Conservation (phyloP, 2,113 vertebrate species). For the Cavia aperea region DNA sequence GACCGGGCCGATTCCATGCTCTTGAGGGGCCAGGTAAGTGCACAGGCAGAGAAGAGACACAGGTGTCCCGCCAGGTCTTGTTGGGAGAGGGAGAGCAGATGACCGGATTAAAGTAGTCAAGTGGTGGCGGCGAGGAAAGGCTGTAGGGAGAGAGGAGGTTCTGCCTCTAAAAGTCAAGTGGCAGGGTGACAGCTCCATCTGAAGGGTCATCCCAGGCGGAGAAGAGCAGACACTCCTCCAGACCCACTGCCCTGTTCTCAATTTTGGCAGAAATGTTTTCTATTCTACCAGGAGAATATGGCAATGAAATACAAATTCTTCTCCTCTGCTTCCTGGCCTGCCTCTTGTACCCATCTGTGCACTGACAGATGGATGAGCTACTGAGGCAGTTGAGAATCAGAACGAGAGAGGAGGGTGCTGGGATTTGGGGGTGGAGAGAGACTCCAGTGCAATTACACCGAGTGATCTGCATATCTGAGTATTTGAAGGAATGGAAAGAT, state of each 20-base stretch:
- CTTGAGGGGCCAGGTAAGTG: neutral
- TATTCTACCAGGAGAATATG: conserved; percentile 36
- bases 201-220: conserved; percentile 50
- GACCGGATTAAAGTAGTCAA: neutral
- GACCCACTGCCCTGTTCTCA: neutral
- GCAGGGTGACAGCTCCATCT: neutral
- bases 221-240: neutral
- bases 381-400: conserved; percentile 58
- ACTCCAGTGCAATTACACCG: conserved; percentile 5
- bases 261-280: conserved; percentile 47
- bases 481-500: conserved; percentile 27
- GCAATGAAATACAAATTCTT: conserved; percentile 57
- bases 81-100: neutral
- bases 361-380: conserved; percentile 65
- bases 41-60: neutral
- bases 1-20: neutral
- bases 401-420: conserved; percentile 43
- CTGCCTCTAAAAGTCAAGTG: neutral
- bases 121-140: neutral
- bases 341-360: conserved; percentile 66
- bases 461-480: conserved; percentile 23
- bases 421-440: conserved; percentile 1
- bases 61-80: neutral
- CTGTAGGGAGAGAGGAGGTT: neutral
- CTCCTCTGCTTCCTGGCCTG: conserved; percentile 65